These are phyloP conservation scores for Leptobrachium ailaonicum DNA, from an alignment of 2,113 vertebrate genomes.

Conservation along the genomic window DNA sequence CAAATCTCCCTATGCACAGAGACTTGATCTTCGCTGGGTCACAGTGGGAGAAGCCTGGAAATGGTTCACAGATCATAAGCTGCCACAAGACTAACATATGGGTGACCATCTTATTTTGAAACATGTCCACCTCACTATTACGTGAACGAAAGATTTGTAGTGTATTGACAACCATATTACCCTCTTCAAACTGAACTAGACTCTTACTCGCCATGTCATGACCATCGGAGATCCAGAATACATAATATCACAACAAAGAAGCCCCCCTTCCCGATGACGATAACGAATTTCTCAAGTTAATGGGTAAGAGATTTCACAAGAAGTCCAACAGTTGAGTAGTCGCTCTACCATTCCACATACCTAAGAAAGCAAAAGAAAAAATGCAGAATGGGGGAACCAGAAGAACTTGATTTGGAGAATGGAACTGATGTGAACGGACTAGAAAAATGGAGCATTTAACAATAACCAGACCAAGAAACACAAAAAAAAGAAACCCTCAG, in stretches of 20 bases:
- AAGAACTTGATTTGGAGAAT: too few species aligned
- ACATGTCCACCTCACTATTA: background rate
- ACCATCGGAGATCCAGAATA: background rate
- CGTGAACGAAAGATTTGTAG: background rate
- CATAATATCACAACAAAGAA: background rate
- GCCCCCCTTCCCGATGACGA: background rate
- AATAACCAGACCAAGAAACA: too few species aligned
- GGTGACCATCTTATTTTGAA: background rate
- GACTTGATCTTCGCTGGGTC: conserved; percentile 22
- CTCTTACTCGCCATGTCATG: background rate
- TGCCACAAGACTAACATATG: conserved; percentile 9
- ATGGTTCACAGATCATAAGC: background rate
- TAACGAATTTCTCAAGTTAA: background rate
- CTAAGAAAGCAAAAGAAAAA: too few species aligned
- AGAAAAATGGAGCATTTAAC: too few species aligned
- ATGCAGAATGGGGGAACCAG: too few species aligned
- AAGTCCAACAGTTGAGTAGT: background rate
- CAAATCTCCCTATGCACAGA: background rate
- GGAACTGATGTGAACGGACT: too few species aligned
- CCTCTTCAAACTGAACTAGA: background rate
- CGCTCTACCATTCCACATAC: background rate
- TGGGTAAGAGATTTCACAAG: background rate
- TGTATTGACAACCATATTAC: background rate
- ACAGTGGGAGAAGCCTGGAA: conserved; percentile 13
- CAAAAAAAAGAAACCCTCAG: too few species aligned